These are phyloP conservation scores for Abrostola tripartita DNA, from an alignment of 2,888 invertebrate species.

Conservation along the genomic window DNA sequence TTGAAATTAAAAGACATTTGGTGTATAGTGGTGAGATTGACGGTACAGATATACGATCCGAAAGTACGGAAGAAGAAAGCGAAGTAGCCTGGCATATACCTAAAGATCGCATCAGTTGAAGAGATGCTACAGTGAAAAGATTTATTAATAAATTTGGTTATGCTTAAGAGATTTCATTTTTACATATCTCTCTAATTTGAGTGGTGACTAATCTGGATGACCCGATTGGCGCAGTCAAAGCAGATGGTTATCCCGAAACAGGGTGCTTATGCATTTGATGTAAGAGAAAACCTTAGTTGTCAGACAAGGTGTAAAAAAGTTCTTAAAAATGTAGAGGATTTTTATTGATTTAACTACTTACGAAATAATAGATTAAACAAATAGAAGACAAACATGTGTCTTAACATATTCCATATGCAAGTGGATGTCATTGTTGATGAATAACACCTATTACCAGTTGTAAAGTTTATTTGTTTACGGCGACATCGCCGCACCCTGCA, in stretches of 20 bases:
- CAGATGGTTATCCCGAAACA: no score
- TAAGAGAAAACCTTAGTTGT: no score
- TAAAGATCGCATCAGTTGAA: constrained; percentile 42
- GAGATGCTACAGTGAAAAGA: constrained; percentile 26
- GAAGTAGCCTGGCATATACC: constrained; percentile 34
- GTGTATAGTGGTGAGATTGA: constrained; percentile 44
- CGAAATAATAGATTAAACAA: no score
- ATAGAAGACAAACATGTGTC: background rate
- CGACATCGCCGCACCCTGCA: constrained; percentile 38
- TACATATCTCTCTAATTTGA: no score
- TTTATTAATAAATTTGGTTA: constrained; percentile 16
- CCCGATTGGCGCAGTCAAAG: no score
- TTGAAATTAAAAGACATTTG: constrained; percentile 56
- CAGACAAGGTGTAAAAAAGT: no score
- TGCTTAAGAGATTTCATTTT: no score
- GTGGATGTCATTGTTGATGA: constrained; percentile 21
- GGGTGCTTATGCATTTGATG: no score
- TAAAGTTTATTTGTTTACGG: constrained; percentile 34
- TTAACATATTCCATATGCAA: constrained; percentile 15
- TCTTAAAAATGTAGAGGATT: no score
- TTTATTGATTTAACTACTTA: no score
- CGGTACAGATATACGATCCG: constrained; percentile 45
- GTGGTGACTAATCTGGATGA: no score
- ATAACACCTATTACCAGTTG: constrained; percentile 19
- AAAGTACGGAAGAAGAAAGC: constrained; percentile 52